Evolutionary conservation across 2,113 vertebrate genomes (phyloP).

Genomic region (Bubo bubo): DNA sequence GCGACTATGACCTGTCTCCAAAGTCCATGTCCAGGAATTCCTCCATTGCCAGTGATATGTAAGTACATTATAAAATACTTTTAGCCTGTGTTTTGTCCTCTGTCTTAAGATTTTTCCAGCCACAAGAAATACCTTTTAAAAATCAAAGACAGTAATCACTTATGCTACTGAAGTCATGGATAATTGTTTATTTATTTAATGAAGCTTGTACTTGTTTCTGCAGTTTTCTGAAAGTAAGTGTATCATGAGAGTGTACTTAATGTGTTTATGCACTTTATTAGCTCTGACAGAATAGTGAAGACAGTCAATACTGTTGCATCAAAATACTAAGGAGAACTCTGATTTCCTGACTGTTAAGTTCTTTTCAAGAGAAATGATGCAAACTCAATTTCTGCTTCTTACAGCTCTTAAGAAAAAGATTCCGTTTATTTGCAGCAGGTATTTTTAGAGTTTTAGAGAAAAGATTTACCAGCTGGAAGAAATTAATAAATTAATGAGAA

Average conservation of each 20-base stretch:
- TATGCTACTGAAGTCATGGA: not conserved
- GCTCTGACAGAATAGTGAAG: not conserved
- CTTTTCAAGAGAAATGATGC: not conserved
- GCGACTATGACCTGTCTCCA: conserved; percentile 97
- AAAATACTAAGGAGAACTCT: not conserved
- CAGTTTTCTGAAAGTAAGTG: not conserved
- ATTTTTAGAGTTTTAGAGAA: not conserved
- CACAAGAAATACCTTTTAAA: not conserved
- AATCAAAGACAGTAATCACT: not conserved
- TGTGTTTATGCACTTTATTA: not conserved
- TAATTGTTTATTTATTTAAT: not conserved
- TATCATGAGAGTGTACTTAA: not conserved
- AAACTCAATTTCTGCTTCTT: not conserved
- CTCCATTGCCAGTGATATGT: conserved; percentile 99
- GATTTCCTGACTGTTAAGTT: not conserved
- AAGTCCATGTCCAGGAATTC: conserved; percentile 99
- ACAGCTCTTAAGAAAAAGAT: not conserved
- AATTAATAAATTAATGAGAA: not conserved
- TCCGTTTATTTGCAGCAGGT: not conserved
- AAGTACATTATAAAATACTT: conserved; percentile 66
- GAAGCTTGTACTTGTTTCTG: not conserved
- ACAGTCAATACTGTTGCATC: not conserved
- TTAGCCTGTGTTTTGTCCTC: not conserved
- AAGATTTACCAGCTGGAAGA: not conserved
- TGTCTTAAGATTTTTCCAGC: not conserved